Evolutionary conservation across 2,113 vertebrate species (phyloP), one percentile per base, ranked within the genome.

Genomic region (Tetrao urogallus): DNA sequence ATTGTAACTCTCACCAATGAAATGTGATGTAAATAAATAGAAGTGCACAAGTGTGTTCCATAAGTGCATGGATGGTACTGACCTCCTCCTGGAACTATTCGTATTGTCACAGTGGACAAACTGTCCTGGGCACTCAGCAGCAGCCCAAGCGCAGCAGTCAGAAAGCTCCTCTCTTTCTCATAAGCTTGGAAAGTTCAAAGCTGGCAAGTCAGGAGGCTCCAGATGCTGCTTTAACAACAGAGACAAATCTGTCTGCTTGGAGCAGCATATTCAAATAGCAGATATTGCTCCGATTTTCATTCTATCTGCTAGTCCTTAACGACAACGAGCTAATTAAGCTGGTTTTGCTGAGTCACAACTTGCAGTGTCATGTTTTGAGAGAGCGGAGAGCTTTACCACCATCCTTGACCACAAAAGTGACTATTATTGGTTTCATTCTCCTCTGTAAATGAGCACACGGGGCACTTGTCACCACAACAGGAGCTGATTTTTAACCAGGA

Each of bases 251-350:
- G 54, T 47, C 90, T 88, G 48, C 85, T 91, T 63, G 36, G 69
- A 92, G 76, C 73, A 93, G 85, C 48, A 66, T 54, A 61, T 88
- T 93, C 82, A 92, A 88, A 95, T 92, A 88, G 40, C 61, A 73
- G 57, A 92, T 83, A 89, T 88, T 42, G 8, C 64, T 64, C 36
- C 72, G 56, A 89, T 80, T 69, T 89, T 38, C 5, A 2, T 74
- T 92, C 91, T 67, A 78, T 63, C 75, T 80, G 45, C 75, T 82
- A 88, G 67, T 66, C 61, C 78, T 91, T 71, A 76, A 11, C 18
- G 42, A 93, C 74, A 90, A 58, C 32, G 87, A 91, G 58, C 58
- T 85, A 60, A 82, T 72, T 45, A n/a, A 76, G 72, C 34, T 64
- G 67, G 82, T 77, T 87, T 73, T 91, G 74, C 78, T 50, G 74